Conservation (phyloP, 2,888 invertebrate species). For the Calameuta filiformis region DNA sequence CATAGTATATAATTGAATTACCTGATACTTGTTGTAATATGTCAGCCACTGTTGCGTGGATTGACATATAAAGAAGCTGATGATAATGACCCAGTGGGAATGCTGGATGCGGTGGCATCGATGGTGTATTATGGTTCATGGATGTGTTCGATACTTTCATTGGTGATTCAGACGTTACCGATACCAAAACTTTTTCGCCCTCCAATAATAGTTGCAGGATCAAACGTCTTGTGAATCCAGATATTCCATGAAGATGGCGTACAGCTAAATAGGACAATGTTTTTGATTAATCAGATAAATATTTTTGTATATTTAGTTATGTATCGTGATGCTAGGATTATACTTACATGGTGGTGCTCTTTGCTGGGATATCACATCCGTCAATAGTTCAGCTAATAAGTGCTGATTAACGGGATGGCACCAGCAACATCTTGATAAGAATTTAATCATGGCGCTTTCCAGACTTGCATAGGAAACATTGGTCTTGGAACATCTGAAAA, state of each 20-base stretch:
- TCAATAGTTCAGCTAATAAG: conserved; percentile 82
- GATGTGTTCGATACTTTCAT: conserved; percentile 54
- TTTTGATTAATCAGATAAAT: not conserved
- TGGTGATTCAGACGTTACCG: conserved; percentile 69
- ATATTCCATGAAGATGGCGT: conserved; percentile 73
- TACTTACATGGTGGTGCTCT: conserved; percentile 62
- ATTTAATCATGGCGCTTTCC: conserved; percentile 82
- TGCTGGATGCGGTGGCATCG: conserved; percentile 72
- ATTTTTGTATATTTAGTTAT: not conserved
- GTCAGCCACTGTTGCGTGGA: conserved; percentile 80
- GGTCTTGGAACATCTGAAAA: conserved; percentile 47
- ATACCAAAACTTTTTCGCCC: conserved; percentile 84
- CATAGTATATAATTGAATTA: conserved; percentile 23
- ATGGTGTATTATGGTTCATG: conserved; percentile 48
- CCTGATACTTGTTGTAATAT: conserved; percentile 73
- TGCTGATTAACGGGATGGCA: conserved; percentile 89
- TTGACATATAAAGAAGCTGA: conserved; percentile 78
- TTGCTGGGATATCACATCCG: conserved; percentile 78
- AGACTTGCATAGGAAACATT: conserved; percentile 65
- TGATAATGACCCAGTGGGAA: conserved; percentile 80
- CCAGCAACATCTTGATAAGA: conserved; percentile 85
- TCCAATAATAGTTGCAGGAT: conserved; percentile 88
- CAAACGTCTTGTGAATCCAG: conserved; percentile 88
- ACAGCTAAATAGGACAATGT: conserved; percentile 48
- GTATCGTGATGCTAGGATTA: not conserved